Base-by-base conservation (phyloP, 2,797 vertebrate genomes). In the Limosa lapponica region DNA sequence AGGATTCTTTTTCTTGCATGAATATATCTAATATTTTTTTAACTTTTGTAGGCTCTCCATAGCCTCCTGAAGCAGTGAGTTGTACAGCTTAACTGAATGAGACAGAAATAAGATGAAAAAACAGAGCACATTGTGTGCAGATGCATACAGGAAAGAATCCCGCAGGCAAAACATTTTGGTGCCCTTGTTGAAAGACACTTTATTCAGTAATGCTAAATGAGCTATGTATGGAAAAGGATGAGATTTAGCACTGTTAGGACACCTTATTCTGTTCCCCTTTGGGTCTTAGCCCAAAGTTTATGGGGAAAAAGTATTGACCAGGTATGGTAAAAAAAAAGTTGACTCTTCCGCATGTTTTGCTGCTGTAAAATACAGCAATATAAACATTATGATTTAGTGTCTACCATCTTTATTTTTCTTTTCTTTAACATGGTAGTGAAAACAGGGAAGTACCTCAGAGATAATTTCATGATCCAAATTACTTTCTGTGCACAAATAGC, bases 401-500 rank as follows among this genome's bases (percentile, higher is more conserved):
- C 52, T 80, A 7, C 28, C 27, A 13, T 32, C 1, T 16, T 13
- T 39, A 32, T 23, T 36, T 32, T 57, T 51, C 43, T 79, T 64
- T 15, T 23, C 43, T 69, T 86, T 52, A 25, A 79, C 75, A 19
- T 62, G 57, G 32, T 83, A 85, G 13, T 69, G 57, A 75, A 95
- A 88, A 41, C 6, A 71, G 37, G 39, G 49, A 61, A 71, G 65
- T 49, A 43, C 54, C 54, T 95, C 64, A 55, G 32, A 55, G 77
- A 62, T 41, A 94, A 89, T 94, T 75, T 52, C 37, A 41, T 49
- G 49, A 72, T 65, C 58, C 32, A 88, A 91, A 91, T 95, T 86
- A 94, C 61, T 84, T 95, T 92, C 92, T 90, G 41, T 84, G 61
- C 71, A 55, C 59, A 91, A 93, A 91, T 41, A 89, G 34, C 59